Evolutionary conservation across 2,113 vertebrate genomes (phyloP).

Genomic region (Zapus hudsonius): DNA sequence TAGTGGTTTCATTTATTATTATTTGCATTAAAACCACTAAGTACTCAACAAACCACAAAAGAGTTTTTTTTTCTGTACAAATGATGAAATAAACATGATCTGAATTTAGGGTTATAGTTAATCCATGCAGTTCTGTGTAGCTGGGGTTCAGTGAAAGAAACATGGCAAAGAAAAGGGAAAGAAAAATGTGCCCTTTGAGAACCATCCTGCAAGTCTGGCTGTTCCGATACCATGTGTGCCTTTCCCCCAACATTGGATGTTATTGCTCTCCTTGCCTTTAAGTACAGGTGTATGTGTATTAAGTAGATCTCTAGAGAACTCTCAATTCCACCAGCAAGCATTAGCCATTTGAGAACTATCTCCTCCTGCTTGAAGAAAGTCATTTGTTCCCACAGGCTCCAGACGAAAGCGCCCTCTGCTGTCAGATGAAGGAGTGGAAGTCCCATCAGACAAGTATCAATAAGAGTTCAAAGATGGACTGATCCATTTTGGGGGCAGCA

Average conservation of each 20-base stretch:
- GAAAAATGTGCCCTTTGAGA: conserved; percentile 8
- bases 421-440: not conserved
- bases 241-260: not conserved
- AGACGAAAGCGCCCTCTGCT: conserved; percentile 49
- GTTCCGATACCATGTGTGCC: not conserved
- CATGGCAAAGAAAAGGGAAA: not conserved
- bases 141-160: not conserved
- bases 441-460: no score
- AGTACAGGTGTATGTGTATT: not conserved
- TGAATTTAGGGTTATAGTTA: conserved; percentile 4
- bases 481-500: no score
- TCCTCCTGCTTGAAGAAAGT: not conserved
- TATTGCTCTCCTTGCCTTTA: conserved; percentile 39
- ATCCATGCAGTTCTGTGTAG: not conserved
- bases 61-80: not conserved
- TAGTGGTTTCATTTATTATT: not conserved
- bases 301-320: conserved; percentile 29
- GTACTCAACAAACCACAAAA: not conserved
- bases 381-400: not conserved
- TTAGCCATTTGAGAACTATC: conserved; percentile 47
- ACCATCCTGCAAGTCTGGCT: not conserved
- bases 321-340: conserved; percentile 34
- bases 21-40: not conserved
- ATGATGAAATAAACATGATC: not conserved
- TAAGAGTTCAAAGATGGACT: no score